These are phyloP conservation scores for Aradophagus sp. DNA, from an alignment of 1,140 invertebrate genomes.

Conservation along the genomic window DNA sequence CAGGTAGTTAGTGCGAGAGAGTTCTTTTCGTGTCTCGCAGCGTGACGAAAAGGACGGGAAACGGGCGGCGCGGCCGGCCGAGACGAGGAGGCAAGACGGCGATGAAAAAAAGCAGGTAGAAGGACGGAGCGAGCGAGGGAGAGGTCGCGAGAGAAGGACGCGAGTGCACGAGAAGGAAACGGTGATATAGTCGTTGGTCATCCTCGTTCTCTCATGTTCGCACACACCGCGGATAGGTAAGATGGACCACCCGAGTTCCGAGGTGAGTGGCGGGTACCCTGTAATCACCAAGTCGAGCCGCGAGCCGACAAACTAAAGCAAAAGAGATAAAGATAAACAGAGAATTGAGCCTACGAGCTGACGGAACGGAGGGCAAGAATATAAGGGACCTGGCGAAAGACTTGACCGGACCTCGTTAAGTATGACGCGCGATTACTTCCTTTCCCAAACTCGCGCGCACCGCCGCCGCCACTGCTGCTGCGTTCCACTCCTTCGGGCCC, in stretches of 20 bases:
- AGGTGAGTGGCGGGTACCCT: constrained; percentile 74
- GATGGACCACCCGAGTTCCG: constrained; percentile 74
- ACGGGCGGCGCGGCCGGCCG: constrained; percentile 8
- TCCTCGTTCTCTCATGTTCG: constrained; percentile 54
- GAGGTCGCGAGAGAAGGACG: constrained; percentile 2
- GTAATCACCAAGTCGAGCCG: constrained; percentile 74
- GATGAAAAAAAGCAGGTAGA: constrained; percentile 38
- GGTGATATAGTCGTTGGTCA: constrained; percentile 50
- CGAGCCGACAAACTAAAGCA: constrained; percentile 75
- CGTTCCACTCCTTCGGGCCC: constrained; percentile 8
- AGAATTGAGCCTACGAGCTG: constrained; percentile 72
- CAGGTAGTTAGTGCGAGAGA: constrained; percentile 60
- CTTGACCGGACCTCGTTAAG: constrained; percentile 69
- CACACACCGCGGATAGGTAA: constrained; percentile 55
- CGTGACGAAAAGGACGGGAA: constrained; percentile 26
- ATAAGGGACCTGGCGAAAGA: constrained; percentile 45
- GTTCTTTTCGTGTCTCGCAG: constrained; percentile 29
- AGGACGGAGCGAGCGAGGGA: constrained; percentile 5
- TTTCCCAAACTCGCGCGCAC: constrained; percentile 47
- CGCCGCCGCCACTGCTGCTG: constrained; percentile 9
- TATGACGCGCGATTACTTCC: constrained; percentile 73
- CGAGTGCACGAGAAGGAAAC: constrained; percentile 38
- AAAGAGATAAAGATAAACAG: constrained; percentile 76
- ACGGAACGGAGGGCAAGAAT: constrained; percentile 55
- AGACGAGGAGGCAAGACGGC: constrained; percentile 13